Evolutionary conservation across 1,140 invertebrate genomes (phyloP).

Genomic region (Oscheius sp.): DNA sequence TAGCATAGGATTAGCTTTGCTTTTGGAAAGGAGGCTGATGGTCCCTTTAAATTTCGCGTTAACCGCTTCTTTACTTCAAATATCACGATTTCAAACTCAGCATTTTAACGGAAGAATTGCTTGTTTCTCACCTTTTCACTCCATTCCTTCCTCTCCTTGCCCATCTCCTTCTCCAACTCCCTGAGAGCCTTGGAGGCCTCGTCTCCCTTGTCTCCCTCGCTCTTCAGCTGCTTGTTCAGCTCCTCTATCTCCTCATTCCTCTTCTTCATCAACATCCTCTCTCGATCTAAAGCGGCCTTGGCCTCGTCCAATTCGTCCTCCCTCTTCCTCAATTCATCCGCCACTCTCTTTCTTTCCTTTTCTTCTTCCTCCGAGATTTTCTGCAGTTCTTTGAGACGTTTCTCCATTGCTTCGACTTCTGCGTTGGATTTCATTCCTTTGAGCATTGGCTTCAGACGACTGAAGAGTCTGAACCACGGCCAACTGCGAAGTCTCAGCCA

Average conservation of each 20-base stretch:
- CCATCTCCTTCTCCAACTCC: slow-evolving; percentile 39
- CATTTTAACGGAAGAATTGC: slow-evolving; percentile 8
- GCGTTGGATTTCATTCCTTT: slow-evolving; percentile 96
- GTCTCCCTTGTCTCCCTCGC: slow-evolving; percentile 26
- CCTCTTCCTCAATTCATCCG: slow-evolving; percentile 36
- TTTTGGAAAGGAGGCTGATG: too few species aligned
- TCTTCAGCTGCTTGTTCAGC: slow-evolving; percentile 44
- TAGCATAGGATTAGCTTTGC: too few species aligned
- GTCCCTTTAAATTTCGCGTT: too few species aligned
- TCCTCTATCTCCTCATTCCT: slow-evolving; percentile 48
- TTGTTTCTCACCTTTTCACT: slow-evolving; percentile 35
- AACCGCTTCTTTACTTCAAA: too few species aligned
- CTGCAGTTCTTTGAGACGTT: slow-evolving; percentile 74
- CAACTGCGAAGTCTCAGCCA: slow-evolving; percentile 92
- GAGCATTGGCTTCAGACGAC: slow-evolving; percentile 58
- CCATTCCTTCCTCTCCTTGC: slow-evolving; percentile 32
- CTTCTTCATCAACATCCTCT: slow-evolving; percentile 33
- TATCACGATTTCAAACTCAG: too few species aligned
- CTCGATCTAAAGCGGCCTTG: slow-evolving; percentile 38
- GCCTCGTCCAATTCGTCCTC: slow-evolving; percentile 46
- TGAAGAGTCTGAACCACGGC: slow-evolving; percentile 76
- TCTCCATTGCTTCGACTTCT: slow-evolving; percentile 93
- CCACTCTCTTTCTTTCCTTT: slow-evolving; percentile 41
- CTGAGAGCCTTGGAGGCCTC: slow-evolving; percentile 21
- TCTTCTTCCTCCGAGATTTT: slow-evolving; percentile 29